Conservation (phyloP, 2,888 invertebrate genomes). For the Sisyra terminalis region DNA sequence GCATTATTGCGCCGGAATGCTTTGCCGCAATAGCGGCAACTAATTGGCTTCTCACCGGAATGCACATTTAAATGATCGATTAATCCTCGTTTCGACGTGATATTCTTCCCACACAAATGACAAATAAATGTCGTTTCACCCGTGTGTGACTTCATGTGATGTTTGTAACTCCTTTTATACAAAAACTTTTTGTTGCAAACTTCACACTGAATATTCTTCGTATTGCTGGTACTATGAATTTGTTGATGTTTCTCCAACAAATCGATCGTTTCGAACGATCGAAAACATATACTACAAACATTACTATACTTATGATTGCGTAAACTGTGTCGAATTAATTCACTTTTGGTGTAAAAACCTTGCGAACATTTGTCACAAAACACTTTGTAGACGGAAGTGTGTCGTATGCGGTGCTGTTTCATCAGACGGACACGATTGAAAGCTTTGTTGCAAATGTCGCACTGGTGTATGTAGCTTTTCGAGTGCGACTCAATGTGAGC, state of each 20-base stretch:
- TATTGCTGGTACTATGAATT: conserved; percentile 31
- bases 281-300: conserved; percentile 27
- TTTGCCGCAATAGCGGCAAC: conserved; percentile 15
- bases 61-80: conserved; percentile 4
- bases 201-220: conserved; percentile 20
- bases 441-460: conserved; percentile 6
- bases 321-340: conserved; percentile 1
- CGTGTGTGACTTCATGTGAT: conserved; percentile 5
- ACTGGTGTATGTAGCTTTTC: not conserved
- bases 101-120: conserved; percentile 9
- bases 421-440: not conserved
- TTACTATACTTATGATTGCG: not conserved
- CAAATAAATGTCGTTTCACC: conserved; percentile 7
- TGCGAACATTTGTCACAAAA: conserved; percentile 4
- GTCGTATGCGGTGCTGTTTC: conserved; percentile 4
- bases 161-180: conserved; percentile 7
- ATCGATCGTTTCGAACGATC: conserved; percentile 18
- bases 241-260: conserved; percentile 6
- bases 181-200: conserved; percentile 20
- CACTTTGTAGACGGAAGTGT: conserved; percentile 1
- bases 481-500: conserved; percentile 4
- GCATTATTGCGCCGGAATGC: conserved; percentile 22
- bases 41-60: conserved; percentile 3
- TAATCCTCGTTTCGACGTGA: conserved; percentile 7
- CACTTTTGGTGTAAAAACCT: conserved; percentile 7